Base-by-base conservation (phyloP, 2,888 invertebrate species). In the Zhengitettix transpicula region DNA sequence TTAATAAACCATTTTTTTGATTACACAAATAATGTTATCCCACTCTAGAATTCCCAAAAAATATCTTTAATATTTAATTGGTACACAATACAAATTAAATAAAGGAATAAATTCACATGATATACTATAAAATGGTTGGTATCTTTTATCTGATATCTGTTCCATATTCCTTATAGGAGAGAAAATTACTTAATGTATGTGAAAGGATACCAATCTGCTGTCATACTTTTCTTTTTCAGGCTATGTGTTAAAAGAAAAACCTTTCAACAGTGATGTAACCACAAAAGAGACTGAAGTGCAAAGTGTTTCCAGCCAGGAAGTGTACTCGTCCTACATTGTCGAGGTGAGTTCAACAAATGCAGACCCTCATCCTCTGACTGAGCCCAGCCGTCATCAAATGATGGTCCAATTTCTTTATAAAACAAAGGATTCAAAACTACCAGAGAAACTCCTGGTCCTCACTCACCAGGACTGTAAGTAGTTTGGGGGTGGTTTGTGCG, bases 371-470 rank as follows among this genome's bases (percentile, higher is more conserved):
- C 15, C 28, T 7, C 16, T 53, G 12, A 16, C 53, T 17, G 17
- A 53, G 15, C 9, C 15, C 16, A 16, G 41, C 12, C 14, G 15
- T 0, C 85, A 84, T 61, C 90, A 90, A 74, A 81, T 85, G 42
- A 83, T 89, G 81, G 77, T 85, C 58, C 89, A 90, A 69, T 90
- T 89, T 79, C 76, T 87, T 11, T 84, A 86, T 68, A 82, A 80
- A 52, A 83, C 73, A 55, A 69, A 68, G 57, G 74, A 72, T 66
- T 66, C 72, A 65, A 67, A 62, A 61, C 51, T 71, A 63, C 65
- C 71, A 68, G 84, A 88, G 65, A 83, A 86, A 70, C 81, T 89
- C 66, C 70, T 89, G 53, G 72, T 89, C 14, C 47, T 47, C 1
- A 47, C 8, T 8, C 47, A 47, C n/a, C 47, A 47, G 8, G 47